Evolutionary conservation across 1,140 invertebrate species (phyloP), one percentile per base, ranked within the genome.

Genomic region (Drosophila santomea): DNA sequence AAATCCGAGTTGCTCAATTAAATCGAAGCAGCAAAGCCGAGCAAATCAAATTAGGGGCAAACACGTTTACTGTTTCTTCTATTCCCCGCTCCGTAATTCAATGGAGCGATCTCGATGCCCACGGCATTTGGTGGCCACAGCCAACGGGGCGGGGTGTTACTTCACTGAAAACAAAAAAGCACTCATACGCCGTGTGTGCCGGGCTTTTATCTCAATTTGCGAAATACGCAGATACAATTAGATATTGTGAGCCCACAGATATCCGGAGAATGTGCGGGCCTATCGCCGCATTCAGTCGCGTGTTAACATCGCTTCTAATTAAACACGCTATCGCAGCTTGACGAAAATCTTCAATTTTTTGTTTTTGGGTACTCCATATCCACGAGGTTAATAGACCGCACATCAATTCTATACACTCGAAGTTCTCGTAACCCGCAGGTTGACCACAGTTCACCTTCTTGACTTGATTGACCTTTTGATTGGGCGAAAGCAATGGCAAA

Each of bases 11-110:
- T 71, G 55, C 80, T 73, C 71, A 79, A 79, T 83, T 79, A 79
- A 74, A 64, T 36, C 55, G 17, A 50, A 59, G 51, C 52, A 52
- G 61, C 47, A 25, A 14, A 48, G 56, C 55, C 41, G 43, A 61
- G 62, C 63, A 85, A 84, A 84, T 83, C 80, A 79, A 85, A 84
- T 84, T 80, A 85, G 72, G 76, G 66, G 76, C 80, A 85, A 84
- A 80, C 80, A 84, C 80, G 80, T 84, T 84, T 80, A 77, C 71
- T 57, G 76, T 57, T 79, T 3, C 14, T 14, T 17, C 44, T 17
- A 17, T 17, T 32, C 15, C 38, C 23, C 5, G 23, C 36, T 25
- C 32, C 32, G 32, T 7, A 32, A 10, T 32, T 32, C 8, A 2
- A 32, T 10, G 32, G 15, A 64, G 47, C 39, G 32, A 58, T 58